Base-by-base conservation (phyloP, 2,888 invertebrate genomes). In the Meloe dianella region DNA sequence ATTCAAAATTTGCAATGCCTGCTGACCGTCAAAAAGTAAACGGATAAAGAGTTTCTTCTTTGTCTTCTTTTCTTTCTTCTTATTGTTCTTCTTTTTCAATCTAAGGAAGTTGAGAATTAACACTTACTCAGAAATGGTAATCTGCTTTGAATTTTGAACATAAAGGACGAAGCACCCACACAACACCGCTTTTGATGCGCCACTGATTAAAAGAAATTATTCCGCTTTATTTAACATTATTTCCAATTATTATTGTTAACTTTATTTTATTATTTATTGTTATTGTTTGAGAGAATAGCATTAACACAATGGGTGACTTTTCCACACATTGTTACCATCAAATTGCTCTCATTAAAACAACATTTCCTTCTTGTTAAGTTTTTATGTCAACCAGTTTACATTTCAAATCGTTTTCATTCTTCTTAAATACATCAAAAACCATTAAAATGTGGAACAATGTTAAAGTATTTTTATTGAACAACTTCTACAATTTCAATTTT, bases 311-410 rank as follows among this genome's bases (percentile, higher is more conserved):
- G 2, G 54, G 14, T 27, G 14, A 54, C 27, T 27, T 54, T 54
- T 24, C 51, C 51, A 51, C 51, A 54, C 24, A 14, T 27, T 54
- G 54, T 27, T 24, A 60, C 35, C 60, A 9, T 41, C 10, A 32
- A 60, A 38, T 60, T 35, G 17, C 35, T 1, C 12, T 10, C 22
- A 32, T 60, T 38, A 60, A 60, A 60, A 60, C 22, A 8, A n/a
- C 60, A 60, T 60, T 60, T 38, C 22, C n/a, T 41, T 12, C 22
- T 22, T 54, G 54, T 54, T 22, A 20, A 41, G 9, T 47, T 22
- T 47, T 47, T 47, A 5, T 41, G 9, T 20, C 6, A 10, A 2
- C 17, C 7, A 29, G 8, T 57, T 5, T 57, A 29, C 58, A 32
- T 24, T 35, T 9, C 30, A 8, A 14, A 24, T 20, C 14, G 29